Conservation (phyloP, 1,140 invertebrate species). For the Mamestra configurata region DNA sequence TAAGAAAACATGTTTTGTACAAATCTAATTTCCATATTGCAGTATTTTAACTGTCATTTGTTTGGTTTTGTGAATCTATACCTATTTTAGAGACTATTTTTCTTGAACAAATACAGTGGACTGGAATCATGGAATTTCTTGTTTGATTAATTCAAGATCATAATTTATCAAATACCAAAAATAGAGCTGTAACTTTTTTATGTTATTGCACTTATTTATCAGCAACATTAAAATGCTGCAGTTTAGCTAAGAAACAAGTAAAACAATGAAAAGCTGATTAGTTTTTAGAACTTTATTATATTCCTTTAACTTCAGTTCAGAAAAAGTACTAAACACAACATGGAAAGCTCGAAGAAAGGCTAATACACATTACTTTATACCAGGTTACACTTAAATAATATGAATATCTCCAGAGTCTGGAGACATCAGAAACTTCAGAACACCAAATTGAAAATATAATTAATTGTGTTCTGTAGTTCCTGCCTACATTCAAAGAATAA, state of each 20-base stretch:
- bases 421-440: background rate
- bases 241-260: background rate
- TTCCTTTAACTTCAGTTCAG: constrained; percentile 39
- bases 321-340: background rate
- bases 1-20: constrained; percentile 77
- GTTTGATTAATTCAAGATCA: constrained; percentile 57
- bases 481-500: background rate
- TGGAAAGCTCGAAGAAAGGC: constrained; percentile 69
- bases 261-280: background rate
- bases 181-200: no score
- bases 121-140: constrained; percentile 60
- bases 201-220: no score
- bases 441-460: background rate
- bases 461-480: background rate
- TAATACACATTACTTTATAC: constrained; percentile 50
- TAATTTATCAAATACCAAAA: constrained; percentile 1
- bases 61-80: constrained; percentile 66
- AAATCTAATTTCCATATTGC: constrained; percentile 65
- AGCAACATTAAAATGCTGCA: background rate
- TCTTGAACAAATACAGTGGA: constrained; percentile 78
- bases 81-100: constrained; percentile 78
- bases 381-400: constrained; percentile 13
- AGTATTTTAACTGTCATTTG: constrained; percentile 61
- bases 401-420: background rate
- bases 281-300: constrained; percentile 34